phyloP scores from a whole-genome alignment of 2,113 vertebrate genomes.

The Xiphias gladius region DNA sequence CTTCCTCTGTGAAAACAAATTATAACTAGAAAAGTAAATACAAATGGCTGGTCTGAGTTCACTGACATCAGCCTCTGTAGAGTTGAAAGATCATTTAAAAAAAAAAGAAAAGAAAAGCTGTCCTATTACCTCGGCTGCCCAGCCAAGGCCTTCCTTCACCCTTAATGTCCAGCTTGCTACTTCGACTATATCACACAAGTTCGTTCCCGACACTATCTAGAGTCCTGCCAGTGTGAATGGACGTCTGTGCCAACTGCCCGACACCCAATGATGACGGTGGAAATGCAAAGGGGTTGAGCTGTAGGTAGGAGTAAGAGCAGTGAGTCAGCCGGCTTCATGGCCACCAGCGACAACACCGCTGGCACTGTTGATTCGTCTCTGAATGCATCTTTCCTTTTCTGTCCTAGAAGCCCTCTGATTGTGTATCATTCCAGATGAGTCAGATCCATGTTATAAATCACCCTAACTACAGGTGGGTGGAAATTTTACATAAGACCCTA shows the following conservation, averaged over 20 bases:
- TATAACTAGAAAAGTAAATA: conserved; percentile 12
- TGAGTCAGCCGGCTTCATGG: conserved; percentile 56
- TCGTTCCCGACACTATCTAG: neutral
- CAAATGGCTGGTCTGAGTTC: neutral
- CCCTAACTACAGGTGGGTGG: conserved; percentile 26
- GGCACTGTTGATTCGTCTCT: conserved; percentile 24
- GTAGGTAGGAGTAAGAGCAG: conserved; percentile 62
- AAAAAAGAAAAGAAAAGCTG: neutral
- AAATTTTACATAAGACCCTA: neutral
- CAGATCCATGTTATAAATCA: conserved; percentile 42
- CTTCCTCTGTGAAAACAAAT: conserved; percentile 3
- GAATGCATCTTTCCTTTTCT: conserved; percentile 20
- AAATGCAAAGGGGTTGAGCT: conserved; percentile 30
- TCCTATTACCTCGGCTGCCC: neutral
- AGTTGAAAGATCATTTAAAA: neutral
- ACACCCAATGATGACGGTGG: conserved; percentile 13
- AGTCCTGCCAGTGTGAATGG: conserved; percentile 7
- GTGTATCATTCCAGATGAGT: conserved; percentile 45
- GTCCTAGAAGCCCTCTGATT: conserved; percentile 21
- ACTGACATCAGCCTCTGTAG: conserved; percentile 1
- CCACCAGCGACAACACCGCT: conserved; percentile 31
- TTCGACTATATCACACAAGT: neutral
- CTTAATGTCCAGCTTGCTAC: neutral
- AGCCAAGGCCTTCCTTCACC: conserved; percentile 1
- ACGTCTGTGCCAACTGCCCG: neutral